A percentile compares a stretch with the other conserved stretches of the same genome.
Conservation (phyloP, 2,888 invertebrate genomes). For the Pelosia muscerda region DNA sequence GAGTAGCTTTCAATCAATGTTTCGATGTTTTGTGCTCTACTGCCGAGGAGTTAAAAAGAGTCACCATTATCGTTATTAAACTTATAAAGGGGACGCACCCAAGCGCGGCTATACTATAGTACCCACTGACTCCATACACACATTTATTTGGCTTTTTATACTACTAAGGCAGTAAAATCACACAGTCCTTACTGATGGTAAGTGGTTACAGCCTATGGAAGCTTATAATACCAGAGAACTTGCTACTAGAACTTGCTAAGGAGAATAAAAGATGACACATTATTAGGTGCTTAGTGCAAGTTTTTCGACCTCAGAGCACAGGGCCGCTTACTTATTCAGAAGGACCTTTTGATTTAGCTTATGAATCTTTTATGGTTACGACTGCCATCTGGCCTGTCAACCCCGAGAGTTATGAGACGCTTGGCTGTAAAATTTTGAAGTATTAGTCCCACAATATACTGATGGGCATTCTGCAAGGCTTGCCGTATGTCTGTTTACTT, state of each 20-base stretch:
- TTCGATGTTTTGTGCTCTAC: neutral
- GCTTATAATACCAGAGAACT: neutral
- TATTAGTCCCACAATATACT: neutral
- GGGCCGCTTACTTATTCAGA: too few species aligned
- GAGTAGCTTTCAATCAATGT: neutral
- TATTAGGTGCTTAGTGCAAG: neutral
- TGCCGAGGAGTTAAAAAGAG: neutral
- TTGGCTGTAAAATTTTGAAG: neutral
- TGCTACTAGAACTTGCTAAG: too few species aligned
- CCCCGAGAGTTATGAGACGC: too few species aligned
- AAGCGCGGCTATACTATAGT: neutral
- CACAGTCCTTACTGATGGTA: neutral
- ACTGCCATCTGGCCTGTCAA: too few species aligned
- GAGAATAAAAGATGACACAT: neutral
- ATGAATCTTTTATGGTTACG: too few species aligned
- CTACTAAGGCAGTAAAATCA: constrained; percentile 2
- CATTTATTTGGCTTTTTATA: neutral
- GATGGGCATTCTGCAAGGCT: too few species aligned
- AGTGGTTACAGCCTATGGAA: neutral
- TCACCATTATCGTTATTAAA: neutral
- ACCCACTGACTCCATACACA: neutral
- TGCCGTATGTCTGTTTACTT: too few species aligned
- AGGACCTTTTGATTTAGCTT: too few species aligned
- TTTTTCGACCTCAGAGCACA: neutral
- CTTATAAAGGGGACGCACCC: neutral